These are phyloP conservation scores for Petrocephalus sullivani DNA, from an alignment of 2,797 vertebrate species.

Conservation along the genomic window DNA sequence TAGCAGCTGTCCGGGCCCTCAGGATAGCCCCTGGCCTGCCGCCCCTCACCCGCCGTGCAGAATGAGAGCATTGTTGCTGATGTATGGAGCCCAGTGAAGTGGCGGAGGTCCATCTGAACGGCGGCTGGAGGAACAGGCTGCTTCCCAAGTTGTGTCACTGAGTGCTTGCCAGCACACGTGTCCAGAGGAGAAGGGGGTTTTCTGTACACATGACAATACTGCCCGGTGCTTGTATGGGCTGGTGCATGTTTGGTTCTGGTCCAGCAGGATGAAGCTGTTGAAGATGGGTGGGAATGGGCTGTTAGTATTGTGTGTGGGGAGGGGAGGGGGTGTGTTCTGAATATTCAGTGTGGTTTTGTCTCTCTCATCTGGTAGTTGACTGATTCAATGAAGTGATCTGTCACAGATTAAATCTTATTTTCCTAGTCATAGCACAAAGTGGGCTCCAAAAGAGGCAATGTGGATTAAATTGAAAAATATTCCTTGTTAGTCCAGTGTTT, in stretches of 20 bases:
- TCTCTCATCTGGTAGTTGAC: conserved; percentile 6
- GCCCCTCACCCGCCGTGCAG: conserved; percentile 18
- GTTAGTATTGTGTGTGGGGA: neutral
- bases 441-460: neutral
- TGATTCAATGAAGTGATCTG: conserved; percentile 18
- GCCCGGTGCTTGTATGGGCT: neutral
- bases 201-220: neutral
- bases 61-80: conserved; percentile 38
- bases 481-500: neutral
- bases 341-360: neutral
- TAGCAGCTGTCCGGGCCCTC: neutral
- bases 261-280: neutral
- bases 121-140: conserved; percentile 44
- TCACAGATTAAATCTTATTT: conserved; percentile 19
- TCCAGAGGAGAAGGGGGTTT: neutral
- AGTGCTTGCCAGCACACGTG: conserved; percentile 19
- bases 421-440: neutral
- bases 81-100: conserved; percentile 21
- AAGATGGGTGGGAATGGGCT: neutral
- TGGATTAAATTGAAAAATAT: neutral
- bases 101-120: conserved; percentile 41
- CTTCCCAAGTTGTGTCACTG: conserved; percentile 38
- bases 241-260: neutral
- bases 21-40: neutral
- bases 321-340: neutral